phyloP scores from a whole-genome alignment of 2,797 vertebrate genomes.

The Fratercula arctica region DNA sequence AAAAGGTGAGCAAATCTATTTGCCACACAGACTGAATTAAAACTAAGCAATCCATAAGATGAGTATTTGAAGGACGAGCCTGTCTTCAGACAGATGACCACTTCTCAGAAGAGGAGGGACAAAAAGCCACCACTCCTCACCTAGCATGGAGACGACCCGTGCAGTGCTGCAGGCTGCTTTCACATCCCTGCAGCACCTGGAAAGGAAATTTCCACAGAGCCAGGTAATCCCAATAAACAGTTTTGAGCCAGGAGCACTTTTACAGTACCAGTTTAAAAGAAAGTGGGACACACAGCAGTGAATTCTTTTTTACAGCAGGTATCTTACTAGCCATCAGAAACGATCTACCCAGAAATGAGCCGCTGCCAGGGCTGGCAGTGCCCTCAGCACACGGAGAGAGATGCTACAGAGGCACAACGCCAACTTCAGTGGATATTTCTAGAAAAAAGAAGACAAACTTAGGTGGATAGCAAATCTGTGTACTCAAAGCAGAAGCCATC shows the following conservation, averaged over 20 bases:
- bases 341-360: neutral
- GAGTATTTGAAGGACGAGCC: neutral
- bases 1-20: neutral
- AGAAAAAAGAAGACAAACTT: neutral
- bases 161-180: neutral
- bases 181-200: accelerated
- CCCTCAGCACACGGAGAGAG: neutral
- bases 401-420: neutral
- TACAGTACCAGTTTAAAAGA: neutral
- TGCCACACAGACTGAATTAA: neutral
- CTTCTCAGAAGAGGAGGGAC: neutral
- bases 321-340: neutral
- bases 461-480: neutral
- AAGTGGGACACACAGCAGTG: neutral
- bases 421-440: neutral
- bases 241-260: neutral
- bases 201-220: neutral
- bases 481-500: neutral
- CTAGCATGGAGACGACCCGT: neutral
- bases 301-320: neutral
- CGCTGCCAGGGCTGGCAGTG: neutral
- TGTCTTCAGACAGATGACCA: neutral
- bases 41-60: neutral
- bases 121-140: neutral
- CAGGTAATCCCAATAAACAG: neutral